Base-by-base conservation (phyloP, 2,888 invertebrate genomes). In the Hyppa rectilinea region DNA sequence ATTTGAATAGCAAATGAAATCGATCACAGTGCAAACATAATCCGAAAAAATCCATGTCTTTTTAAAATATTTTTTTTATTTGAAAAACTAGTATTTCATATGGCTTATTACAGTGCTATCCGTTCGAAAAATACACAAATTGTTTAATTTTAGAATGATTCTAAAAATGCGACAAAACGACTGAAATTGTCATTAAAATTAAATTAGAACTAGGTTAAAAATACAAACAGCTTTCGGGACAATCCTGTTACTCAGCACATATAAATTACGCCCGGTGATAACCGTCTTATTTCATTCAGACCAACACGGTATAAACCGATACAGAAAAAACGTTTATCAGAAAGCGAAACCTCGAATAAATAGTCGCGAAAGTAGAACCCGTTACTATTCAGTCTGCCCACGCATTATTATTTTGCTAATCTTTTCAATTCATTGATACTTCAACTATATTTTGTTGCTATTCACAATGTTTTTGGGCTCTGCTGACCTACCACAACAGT, bases 1-100 rank as follows among this genome's bases (percentile, higher is more conserved):
- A 79, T 81, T 84, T 84, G 83, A 83, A 66, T 83, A 60, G 64
- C 36, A 78, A 82, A 84, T 83, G 69, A 82, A 82, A 80, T 81
- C 64, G 62, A 76, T 68, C 71, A 63, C 43, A 60, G 40, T 62
- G 53, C 52, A 59, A 79, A 71, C 23, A 43, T 65, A 67, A 83
- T 79, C 71, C 31, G 29, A 29, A 31, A 65, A 77, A 73, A 79
- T 71, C 64, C 14, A 4, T 9, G 12, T 23, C 1, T 17, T 69
- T 66, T 69, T 20, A 2, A 23, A 31, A 45, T 31, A 40, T 23
- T 45, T 59, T 45, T 58, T 56, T 58, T 7, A 17, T 26, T 14
- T 45, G 1, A 20, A 14, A 0, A 7, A 40, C 26, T 36, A 45
- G 1, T n/a, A 45, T 34, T 50, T 45, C 10, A 36, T 38, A 6